These are phyloP conservation scores for Nesometra sesokonis DNA, from an alignment of 35 echinoderm and acorn worm species.

Conservation along the genomic window DNA sequence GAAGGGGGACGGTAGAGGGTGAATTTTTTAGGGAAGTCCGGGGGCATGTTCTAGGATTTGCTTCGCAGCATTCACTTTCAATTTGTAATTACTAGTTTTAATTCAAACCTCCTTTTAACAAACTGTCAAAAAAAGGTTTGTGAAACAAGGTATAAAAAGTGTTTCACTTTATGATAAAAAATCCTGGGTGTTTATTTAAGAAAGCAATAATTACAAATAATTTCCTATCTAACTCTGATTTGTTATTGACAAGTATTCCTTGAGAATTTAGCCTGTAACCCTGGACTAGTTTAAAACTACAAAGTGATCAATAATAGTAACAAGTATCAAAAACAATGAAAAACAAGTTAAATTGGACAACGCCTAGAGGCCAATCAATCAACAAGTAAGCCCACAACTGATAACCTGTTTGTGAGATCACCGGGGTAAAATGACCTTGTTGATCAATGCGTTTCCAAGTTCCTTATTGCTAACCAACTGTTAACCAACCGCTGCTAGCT, in stretches of 20 bases:
- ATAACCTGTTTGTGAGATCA: background rate
- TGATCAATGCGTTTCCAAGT: background rate
- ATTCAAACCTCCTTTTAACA: no score
- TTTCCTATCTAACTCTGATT: background rate
- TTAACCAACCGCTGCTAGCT: background rate
- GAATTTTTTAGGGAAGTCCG: no score
- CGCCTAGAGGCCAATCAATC: background rate
- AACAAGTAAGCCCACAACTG: background rate
- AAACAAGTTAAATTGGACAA: background rate
- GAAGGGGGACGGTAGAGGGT: no score
- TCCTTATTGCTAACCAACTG: no score
- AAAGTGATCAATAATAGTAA: background rate
- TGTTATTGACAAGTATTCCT: background rate
- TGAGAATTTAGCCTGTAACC: background rate
- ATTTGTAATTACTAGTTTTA: no score
- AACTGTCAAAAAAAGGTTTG: no score
- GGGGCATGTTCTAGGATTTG: no score
- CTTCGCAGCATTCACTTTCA: no score
- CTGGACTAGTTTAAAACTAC: background rate
- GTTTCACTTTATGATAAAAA: no score
- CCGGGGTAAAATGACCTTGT: background rate
- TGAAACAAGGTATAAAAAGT: no score
- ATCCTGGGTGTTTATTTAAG: no score
- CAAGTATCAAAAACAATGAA: background rate
- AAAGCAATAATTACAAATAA: no score